These are phyloP conservation scores for Cephus nigrinus DNA, from an alignment of 2,888 invertebrate species.

Conservation along the genomic window DNA sequence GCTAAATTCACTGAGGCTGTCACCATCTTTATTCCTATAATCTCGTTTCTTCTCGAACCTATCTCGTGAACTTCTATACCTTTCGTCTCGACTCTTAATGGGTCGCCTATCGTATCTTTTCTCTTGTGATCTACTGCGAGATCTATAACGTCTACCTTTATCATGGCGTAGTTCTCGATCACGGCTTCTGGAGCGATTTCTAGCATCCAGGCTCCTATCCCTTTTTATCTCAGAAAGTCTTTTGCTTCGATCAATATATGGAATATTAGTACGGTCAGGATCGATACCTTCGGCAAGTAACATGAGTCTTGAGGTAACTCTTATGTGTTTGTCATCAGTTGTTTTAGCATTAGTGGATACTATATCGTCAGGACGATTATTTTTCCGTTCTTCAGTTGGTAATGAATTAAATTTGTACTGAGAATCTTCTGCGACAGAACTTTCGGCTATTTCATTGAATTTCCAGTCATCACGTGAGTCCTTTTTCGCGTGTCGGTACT, in stretches of 20 bases:
- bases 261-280: conserved; percentile 7
- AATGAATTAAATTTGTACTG: neutral
- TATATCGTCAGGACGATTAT: neutral
- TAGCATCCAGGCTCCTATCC: conserved; percentile 4
- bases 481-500: neutral
- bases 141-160: conserved; percentile 16
- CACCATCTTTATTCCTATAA: conserved; percentile 9
- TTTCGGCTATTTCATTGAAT: neutral
- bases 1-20: conserved; percentile 17
- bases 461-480: neutral
- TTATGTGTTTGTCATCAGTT: conserved; percentile 10
- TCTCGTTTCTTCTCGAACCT: conserved; percentile 8
- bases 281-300: conserved; percentile 18
- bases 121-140: conserved; percentile 21
- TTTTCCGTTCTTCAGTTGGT: neutral
- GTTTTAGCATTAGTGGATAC: neutral
- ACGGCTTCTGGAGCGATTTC: conserved; percentile 17
- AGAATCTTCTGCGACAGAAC: neutral
- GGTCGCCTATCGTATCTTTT: conserved; percentile 10
- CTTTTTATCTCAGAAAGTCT: neutral
- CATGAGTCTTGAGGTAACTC: conserved; percentile 14
- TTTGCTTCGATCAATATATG: neutral
- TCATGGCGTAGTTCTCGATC: conserved; percentile 6
- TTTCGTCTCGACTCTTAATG: neutral
- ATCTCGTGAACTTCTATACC: conserved; percentile 3